A percentile compares a stretch with the other conserved stretches of the same genome.
Evolutionary conservation across 2,113 vertebrate species (phyloP).

Genomic region (Chaetura pelagica): DNA sequence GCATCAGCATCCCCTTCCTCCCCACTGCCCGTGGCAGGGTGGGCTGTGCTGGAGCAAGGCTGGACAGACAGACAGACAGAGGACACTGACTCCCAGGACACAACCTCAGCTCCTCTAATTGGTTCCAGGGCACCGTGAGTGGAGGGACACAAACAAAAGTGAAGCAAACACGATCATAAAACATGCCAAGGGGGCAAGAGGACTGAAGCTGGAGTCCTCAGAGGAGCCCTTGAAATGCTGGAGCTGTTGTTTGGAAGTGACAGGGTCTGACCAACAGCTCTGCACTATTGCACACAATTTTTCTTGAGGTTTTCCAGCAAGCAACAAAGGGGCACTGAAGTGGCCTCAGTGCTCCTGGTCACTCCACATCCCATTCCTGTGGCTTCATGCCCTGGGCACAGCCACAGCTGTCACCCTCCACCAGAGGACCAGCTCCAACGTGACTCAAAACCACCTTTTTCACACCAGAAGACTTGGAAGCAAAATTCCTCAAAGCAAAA

Average conservation of each 20-base stretch:
- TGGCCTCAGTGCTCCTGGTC: background rate
- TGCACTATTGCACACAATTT: background rate
- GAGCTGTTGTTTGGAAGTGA: background rate
- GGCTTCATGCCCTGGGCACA: background rate
- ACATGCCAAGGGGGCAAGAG: background rate
- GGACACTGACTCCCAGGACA: background rate
- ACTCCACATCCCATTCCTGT: background rate
- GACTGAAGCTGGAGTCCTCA: background rate
- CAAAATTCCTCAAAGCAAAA: background rate
- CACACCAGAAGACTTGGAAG: background rate
- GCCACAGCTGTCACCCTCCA: background rate
- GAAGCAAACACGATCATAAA: background rate
- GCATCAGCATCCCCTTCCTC: background rate
- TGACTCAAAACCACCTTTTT: background rate
- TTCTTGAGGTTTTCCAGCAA: background rate
- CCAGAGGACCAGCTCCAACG: background rate
- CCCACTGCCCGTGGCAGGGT: fast-evolving
- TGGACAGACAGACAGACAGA: background rate
- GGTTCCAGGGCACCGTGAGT: background rate
- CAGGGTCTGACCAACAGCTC: background rate
- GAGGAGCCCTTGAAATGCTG: background rate
- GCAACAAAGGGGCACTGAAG: background rate
- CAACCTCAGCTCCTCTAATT: fast-evolving
- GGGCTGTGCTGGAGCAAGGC: background rate
- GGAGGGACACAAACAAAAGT: background rate